Evolutionary conservation across 2,797 vertebrate species (phyloP).

Genomic region (Hapalemur alaotrensis): DNA sequence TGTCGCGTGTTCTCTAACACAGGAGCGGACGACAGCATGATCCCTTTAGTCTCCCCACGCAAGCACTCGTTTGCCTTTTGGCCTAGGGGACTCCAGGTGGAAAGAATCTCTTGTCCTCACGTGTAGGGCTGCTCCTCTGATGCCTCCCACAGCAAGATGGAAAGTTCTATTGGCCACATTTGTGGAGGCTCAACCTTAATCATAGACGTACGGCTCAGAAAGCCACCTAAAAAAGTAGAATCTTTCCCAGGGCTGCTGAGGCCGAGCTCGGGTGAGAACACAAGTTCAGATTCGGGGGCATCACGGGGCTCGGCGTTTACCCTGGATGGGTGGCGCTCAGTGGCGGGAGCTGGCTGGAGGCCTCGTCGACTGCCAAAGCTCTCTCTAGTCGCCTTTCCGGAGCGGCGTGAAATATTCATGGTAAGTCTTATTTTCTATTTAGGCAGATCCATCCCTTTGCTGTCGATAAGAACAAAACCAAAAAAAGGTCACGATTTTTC

Average conservation of each 20-base stretch:
- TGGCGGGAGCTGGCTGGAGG: neutral
- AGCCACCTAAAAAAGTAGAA: neutral
- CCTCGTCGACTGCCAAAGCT: neutral
- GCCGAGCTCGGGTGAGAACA: neutral
- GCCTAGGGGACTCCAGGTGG: neutral
- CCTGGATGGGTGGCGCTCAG: fast-evolving
- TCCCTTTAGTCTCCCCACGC: neutral
- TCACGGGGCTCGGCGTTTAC: fast-evolving
- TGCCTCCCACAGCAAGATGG: neutral
- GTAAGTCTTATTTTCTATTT: neutral
- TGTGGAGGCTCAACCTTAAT: neutral
- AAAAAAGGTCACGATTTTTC: constrained; percentile 59
- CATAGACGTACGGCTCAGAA: neutral
- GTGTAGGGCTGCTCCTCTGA: neutral
- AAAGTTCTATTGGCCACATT: neutral
- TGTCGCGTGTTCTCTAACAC: neutral
- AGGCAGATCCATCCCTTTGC: neutral
- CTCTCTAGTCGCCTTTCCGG: neutral
- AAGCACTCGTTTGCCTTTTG: neutral
- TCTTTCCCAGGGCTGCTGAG: neutral
- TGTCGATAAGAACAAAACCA: neutral
- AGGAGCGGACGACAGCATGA: neutral
- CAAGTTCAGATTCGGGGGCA: neutral
- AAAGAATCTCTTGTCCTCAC: neutral
- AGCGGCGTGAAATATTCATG: neutral